phyloP scores from a whole-genome alignment of 2,888 invertebrate species.

The Stictocephala bisonia region DNA sequence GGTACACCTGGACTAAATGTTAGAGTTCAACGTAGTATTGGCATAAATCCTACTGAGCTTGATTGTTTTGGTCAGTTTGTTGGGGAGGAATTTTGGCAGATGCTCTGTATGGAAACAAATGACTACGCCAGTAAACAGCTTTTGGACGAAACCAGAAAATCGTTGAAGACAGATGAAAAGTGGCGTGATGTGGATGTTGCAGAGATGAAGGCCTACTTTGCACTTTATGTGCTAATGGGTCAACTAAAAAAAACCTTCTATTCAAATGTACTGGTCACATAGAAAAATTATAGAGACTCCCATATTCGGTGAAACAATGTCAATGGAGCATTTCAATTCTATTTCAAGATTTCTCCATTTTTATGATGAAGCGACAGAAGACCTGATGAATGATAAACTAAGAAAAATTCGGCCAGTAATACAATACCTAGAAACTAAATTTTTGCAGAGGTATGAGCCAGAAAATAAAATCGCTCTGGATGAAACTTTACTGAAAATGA shows the following conservation, averaged over 20 bases:
- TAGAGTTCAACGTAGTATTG: slow-evolving; percentile 16
- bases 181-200: slow-evolving; percentile 2
- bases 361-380: slow-evolving; percentile 25
- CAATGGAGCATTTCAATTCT: slow-evolving; percentile 5
- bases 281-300: slow-evolving; percentile 28
- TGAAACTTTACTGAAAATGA: slow-evolving; percentile 61
- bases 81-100: slow-evolving; percentile 22
- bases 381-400: slow-evolving; percentile 48
- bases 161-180: slow-evolving; percentile 11
- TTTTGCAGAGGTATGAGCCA: slow-evolving; percentile 47
- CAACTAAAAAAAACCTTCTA: slow-evolving; percentile 10
- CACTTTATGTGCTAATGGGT: slow-evolving; percentile 7
- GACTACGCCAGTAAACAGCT: slow-evolving; percentile 23
- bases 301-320: slow-evolving; percentile 3
- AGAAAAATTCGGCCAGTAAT: slow-evolving; percentile 48
- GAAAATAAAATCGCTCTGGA: slow-evolving; percentile 60
- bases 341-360: slow-evolving; percentile 23
- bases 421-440: slow-evolving; percentile 14
- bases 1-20: slow-evolving; percentile 22
- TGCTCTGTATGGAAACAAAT: slow-evolving; percentile 22
- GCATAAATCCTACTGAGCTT: slow-evolving; percentile 18
- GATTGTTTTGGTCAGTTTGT: slow-evolving; percentile 28
- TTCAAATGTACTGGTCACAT: slow-evolving; percentile 7
- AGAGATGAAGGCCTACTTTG: slow-evolving; percentile 33
- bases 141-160: neutral